Evolutionary conservation across 2,888 invertebrate species (phyloP).

Genomic region (Tetragnatha montana): DNA sequence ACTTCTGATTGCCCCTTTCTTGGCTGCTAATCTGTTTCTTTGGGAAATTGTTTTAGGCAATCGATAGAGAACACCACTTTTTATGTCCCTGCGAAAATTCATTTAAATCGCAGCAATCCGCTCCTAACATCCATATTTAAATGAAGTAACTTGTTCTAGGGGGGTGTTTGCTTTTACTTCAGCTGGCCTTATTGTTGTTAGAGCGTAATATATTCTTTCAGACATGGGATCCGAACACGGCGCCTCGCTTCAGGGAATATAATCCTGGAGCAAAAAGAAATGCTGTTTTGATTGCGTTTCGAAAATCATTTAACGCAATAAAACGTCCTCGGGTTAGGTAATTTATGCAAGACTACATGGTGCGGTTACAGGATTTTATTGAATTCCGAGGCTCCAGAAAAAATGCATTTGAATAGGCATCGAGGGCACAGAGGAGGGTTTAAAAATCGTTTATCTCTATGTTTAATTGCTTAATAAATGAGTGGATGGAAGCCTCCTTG

Average conservation of each 20-base stretch:
- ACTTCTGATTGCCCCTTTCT: slow-evolving; percentile 39
- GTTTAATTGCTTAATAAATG: slow-evolving; percentile 11
- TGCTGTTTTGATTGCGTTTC: slow-evolving; percentile 42
- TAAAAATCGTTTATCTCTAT: slow-evolving; percentile 26
- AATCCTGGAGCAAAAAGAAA: slow-evolving; percentile 30
- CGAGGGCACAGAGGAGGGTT: slow-evolving; percentile 14
- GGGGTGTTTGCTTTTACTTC: slow-evolving; percentile 24
- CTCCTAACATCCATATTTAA: slow-evolving; percentile 58
- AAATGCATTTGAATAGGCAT: slow-evolving; percentile 42
- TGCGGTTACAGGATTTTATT: slow-evolving; percentile 29
- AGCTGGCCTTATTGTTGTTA: slow-evolving; percentile 18
- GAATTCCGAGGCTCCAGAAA: slow-evolving; percentile 28
- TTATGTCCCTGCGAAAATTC: slow-evolving; percentile 55
- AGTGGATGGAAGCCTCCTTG: not conserved
- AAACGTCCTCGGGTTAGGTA: slow-evolving; percentile 40
- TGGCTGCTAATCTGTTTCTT: slow-evolving; percentile 54
- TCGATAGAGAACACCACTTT: slow-evolving; percentile 51
- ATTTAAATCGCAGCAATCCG: slow-evolving; percentile 44
- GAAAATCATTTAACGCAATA: slow-evolving; percentile 57
- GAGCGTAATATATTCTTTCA: slow-evolving; percentile 48
- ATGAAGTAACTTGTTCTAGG: slow-evolving; percentile 55
- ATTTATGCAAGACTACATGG: slow-evolving; percentile 32
- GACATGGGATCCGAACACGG: slow-evolving; percentile 35
- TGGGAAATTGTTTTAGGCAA: slow-evolving; percentile 46
- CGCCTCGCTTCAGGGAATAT: slow-evolving; percentile 37